Evolutionary conservation across 1,140 invertebrate species (phyloP), one percentile per base, ranked within the genome.

Genomic region (Acromyrmex echinatior): DNA sequence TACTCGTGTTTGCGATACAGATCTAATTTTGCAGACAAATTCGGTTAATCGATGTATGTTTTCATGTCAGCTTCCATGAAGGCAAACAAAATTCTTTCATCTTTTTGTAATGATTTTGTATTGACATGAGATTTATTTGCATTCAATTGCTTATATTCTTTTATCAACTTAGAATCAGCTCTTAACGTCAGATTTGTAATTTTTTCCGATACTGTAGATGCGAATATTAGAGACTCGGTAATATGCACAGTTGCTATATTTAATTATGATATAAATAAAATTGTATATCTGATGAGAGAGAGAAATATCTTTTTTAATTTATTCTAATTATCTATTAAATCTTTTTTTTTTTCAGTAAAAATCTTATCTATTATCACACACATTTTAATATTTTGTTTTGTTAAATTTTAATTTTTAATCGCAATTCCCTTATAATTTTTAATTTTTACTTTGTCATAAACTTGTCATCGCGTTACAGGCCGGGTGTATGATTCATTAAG

Each of bases 1-100:
- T 49, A 35, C 39, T 21, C 3, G 1, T 21, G 14, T 16, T 45
- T 12, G n/a, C 16, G 16, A 28, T 77, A 0, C 25, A 35, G 9
- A 28, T 78, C 16, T 63, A 78, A 70, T 80, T 70, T 70, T 28
- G 14, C 28, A 25, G n/a, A 25, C 21, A 78, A 65, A 49, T 78
- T 65, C 3, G 28, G 7, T 56, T 10, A 7, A 21, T 9, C 25
- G 25, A 28, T 63, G 25, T 63, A 28, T 31, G 25, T 18, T 45
- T 45, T 63, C 21, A 63, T 45, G 10, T 18, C 16, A 18, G 14
- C 25, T 51, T 31, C 21, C 25, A 21, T 3, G 53, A 39, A 35
- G 6, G 31, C 21, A 35, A 7, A 25, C 16, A 9, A 16, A 21
- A 4, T 16, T 16, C 5, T 58, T 58, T 21, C n/a, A n/a, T 45